Percentiles rank a stretch among this genome's conserved stretches.
Evolutionary conservation across 2,113 vertebrate genomes (phyloP).

Genomic region (Columbina picui): DNA sequence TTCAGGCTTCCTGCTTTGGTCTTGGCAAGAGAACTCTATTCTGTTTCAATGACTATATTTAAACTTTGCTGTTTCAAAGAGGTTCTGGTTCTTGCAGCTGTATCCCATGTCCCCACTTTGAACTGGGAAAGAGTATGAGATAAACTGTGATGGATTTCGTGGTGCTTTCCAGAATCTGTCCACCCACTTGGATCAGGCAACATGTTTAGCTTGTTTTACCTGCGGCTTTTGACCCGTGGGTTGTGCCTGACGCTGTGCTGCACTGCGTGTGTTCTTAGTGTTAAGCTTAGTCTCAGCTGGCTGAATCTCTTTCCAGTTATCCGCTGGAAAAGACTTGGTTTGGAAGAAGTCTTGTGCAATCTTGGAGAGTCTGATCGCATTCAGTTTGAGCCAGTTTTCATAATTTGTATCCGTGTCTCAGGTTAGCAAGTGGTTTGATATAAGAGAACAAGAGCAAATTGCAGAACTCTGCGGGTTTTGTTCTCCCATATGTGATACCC

Average conservation of each 20-base stretch:
- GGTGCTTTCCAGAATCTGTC: not conserved
- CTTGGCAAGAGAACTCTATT: conserved; percentile 47
- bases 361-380: not conserved
- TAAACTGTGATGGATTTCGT: not conserved
- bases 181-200: not conserved
- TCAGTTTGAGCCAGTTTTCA: not conserved
- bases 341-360: not conserved
- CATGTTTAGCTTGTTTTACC: not conserved
- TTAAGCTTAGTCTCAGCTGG: not conserved
- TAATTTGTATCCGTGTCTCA: accelerated
- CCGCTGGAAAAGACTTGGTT: not conserved
- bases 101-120: conserved; percentile 12
- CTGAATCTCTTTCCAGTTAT: not conserved
- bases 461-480: not conserved
- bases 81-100: conserved; percentile 22
- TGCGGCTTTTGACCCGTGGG: not conserved
- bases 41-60: conserved; percentile 27
- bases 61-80: conserved; percentile 34
- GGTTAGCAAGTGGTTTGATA: not conserved
- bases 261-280: not conserved
- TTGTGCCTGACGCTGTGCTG: not conserved
- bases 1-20: conserved; percentile 56
- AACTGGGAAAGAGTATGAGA: not conserved
- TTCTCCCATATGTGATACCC: not conserved
- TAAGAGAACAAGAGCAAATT: not conserved